Percentiles rank a stretch among this genome's conserved stretches.
phyloP scores from a whole-genome alignment of 2,113 vertebrate species.

The Actenoides hombroni region DNA sequence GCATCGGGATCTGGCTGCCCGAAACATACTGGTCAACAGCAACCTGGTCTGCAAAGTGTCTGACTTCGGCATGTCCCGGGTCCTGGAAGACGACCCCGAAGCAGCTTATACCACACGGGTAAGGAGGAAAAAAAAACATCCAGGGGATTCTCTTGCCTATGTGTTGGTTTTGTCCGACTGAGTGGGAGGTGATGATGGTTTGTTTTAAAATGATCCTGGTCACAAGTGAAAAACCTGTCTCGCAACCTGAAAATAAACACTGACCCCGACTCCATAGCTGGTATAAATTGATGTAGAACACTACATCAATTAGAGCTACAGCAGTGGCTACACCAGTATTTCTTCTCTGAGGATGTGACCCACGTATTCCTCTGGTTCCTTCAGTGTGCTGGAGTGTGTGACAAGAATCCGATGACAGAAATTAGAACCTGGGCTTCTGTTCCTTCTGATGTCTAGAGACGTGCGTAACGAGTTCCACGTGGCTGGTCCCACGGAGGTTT shows the following conservation, averaged over 20 bases:
- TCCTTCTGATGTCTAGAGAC: not conserved
- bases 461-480: not conserved
- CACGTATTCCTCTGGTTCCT: not conserved
- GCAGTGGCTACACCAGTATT: not conserved
- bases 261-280: not conserved
- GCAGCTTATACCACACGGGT: slow-evolving; percentile 97
- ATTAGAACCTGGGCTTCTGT: not conserved
- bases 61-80: slow-evolving; percentile 96
- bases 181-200: not conserved
- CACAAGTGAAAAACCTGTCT: not conserved
- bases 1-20: slow-evolving; percentile 92
- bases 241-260: not conserved
- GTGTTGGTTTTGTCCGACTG: not conserved
- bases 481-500: not conserved
- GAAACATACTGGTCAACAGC: slow-evolving; percentile 97
- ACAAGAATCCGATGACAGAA: not conserved
- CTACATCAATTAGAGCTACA: not conserved
- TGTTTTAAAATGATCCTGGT: slow-evolving; percentile 12
- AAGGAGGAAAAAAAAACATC: slow-evolving; percentile 8
- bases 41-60: slow-evolving; percentile 98
- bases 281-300: not conserved
- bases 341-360: not conserved
- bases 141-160: not conserved
- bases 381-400: not conserved
- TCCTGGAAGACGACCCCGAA: slow-evolving; percentile 94